phyloP scores from a whole-genome alignment of 2,888 invertebrate genomes.

The Sclerodermus sp. region DNA sequence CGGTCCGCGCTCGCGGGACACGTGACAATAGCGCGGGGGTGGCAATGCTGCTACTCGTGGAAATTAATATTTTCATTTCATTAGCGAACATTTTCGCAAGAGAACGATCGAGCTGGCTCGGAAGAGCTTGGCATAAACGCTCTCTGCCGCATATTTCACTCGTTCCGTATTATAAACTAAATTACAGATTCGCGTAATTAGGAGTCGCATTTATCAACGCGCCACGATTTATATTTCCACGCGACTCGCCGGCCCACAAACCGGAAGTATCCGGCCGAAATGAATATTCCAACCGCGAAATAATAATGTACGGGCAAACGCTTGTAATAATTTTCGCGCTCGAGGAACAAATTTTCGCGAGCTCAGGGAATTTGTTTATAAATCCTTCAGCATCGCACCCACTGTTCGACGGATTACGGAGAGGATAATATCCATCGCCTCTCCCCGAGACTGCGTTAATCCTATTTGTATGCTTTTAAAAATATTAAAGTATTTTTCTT shows the following conservation, averaged over 20 bases:
- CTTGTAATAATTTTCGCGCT: not conserved
- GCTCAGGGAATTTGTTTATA: too few relatives aligned
- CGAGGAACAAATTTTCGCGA: too few relatives aligned
- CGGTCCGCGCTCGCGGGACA: not conserved
- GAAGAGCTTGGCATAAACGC: not conserved
- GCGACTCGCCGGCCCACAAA: not conserved
- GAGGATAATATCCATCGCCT: constrained; percentile 29
- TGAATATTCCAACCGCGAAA: not conserved
- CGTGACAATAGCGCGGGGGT: not conserved
- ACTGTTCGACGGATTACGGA: too few relatives aligned
- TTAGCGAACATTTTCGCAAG: not conserved
- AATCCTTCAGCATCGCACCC: too few relatives aligned
- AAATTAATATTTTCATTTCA: not conserved
- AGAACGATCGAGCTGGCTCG: not conserved
- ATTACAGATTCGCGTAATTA: not conserved
- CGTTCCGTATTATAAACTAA: not conserved
- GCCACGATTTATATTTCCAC: not conserved
- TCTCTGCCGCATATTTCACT: not conserved
- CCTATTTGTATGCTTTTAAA: too few relatives aligned
- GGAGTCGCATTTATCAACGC: not conserved
- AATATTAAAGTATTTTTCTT: too few relatives aligned
- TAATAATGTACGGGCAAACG: not conserved
- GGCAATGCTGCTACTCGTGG: not conserved
- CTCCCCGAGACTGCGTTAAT: too few relatives aligned
- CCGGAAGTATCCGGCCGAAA: not conserved